Evolutionary conservation across 2,888 invertebrate genomes (phyloP).

Genomic region (Stramonita haemastoma): DNA sequence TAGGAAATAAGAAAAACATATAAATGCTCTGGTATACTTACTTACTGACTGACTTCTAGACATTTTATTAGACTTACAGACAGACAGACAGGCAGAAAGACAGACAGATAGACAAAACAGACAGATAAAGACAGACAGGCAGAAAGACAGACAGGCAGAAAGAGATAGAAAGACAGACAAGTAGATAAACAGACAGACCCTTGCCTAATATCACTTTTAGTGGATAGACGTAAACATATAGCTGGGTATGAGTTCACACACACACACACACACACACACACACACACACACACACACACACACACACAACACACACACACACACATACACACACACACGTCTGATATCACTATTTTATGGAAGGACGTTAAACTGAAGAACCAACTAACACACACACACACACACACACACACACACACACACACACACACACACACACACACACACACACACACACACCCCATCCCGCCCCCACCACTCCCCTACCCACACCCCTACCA

Average conservation of each 20-base stretch:
- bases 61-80: too few relatives aligned
- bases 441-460: too few relatives aligned
- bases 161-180: background rate
- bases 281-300: slow-evolving; percentile 15
- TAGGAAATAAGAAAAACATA: background rate
- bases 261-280: slow-evolving; percentile 30
- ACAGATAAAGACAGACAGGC: background rate
- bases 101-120: background rate
- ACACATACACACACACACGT: background rate
- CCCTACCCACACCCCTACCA: background rate
- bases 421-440: background rate
- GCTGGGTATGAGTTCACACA: background rate
- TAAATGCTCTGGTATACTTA: too few relatives aligned
- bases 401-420: background rate
- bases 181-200: background rate
- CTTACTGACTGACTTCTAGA: too few relatives aligned
- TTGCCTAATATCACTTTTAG: too few relatives aligned
- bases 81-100: background rate
- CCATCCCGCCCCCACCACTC: background rate
- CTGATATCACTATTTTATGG: too few relatives aligned
- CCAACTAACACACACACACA: background rate
- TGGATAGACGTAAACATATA: background rate
- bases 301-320: background rate
- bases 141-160: background rate
- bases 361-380: too few relatives aligned